Evolutionary conservation across 2,888 invertebrate genomes (phyloP), one percentile per base, ranked within the genome.

Genomic region (Xylota segnis): DNA sequence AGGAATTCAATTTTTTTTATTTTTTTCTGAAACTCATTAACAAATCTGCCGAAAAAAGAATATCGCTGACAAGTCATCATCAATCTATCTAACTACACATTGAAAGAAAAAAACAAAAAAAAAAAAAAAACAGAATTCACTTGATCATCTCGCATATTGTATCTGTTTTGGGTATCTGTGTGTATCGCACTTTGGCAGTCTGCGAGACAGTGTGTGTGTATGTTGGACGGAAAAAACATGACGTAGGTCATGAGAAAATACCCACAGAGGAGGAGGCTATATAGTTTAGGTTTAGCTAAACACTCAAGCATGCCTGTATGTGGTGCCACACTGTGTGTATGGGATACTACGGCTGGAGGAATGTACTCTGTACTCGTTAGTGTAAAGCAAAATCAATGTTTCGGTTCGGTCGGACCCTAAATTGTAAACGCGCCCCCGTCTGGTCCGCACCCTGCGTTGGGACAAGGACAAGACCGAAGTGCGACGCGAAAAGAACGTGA

Each of bases 181-280:
- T 23, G 23, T 50, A 18, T 34, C 50, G 65, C 50, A 18, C 10
- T 50, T 50, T 45, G 9, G 70, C 18, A 29, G 59, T 12, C 32
- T 50, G 23, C 10, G 37, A 32, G 32, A 34, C 23, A 34, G 32
- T 56, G 40, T 34, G 34, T 40, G 29, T 58, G 40, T 75, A 32
- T 45, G 63, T 0, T 50, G 32, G 12, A 34, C 9, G 61, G 37
- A 54, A 45, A 63, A 71, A 71, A 74, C 59, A 74, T 74, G 59
- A 68, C 79, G 75, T 81, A 68, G 81, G 75, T 81, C 81, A 75
- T 75, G 68, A 68, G 68, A 68, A 75, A 68, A 70, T 16, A 63
- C 32, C 70, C 70, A 5, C 45, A 74, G 29, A 52, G n/a, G n/a
- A n/a, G n/a, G n/a, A n/a, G n/a, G n/a, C n/a, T n/a, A 34, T 16